Percentiles rank a stretch among this genome's conserved stretches.
Evolutionary conservation across 2,113 vertebrate species (phyloP).

Genomic region (Equus quagga): DNA sequence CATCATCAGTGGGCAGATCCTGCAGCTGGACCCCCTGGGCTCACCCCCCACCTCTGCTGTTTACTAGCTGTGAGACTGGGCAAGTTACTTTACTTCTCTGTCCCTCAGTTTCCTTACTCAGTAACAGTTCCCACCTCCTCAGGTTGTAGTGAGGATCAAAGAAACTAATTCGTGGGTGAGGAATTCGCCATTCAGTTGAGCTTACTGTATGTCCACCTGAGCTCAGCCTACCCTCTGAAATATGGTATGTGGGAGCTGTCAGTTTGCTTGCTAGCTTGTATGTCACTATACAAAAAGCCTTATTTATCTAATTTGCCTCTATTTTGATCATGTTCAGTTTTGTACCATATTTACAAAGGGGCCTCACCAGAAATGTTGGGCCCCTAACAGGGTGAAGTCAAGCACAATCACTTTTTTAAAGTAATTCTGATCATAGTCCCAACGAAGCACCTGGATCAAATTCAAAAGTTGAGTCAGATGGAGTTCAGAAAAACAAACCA

Average conservation of each 20-base stretch:
- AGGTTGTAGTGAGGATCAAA: not conserved
- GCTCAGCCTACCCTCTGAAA: not conserved
- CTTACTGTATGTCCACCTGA: not conserved
- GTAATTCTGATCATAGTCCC: not conserved
- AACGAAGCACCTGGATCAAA: not conserved
- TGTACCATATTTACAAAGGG: not conserved
- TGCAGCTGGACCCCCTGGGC: not conserved
- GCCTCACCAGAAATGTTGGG: not conserved
- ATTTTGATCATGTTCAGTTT: not conserved
- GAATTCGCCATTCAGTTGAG: not conserved
- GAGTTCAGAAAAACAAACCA: conserved; percentile 22
- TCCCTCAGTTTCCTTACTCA: not conserved
- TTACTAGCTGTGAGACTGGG: not conserved
- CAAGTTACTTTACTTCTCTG: not conserved
- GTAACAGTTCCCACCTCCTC: not conserved
- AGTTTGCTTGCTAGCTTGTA: not conserved
- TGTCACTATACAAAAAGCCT: not conserved
- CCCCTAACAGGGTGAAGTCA: not conserved
- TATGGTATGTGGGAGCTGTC: not conserved
- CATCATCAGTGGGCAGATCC: not conserved
- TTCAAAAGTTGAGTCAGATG: not conserved
- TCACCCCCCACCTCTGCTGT: not conserved
- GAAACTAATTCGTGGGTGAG: not conserved
- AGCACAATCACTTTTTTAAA: not conserved
- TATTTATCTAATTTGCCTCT: not conserved